These are phyloP conservation scores for Girardia tigrina DNA, from an alignment of 2,888 invertebrate species.

Conservation along the genomic window DNA sequence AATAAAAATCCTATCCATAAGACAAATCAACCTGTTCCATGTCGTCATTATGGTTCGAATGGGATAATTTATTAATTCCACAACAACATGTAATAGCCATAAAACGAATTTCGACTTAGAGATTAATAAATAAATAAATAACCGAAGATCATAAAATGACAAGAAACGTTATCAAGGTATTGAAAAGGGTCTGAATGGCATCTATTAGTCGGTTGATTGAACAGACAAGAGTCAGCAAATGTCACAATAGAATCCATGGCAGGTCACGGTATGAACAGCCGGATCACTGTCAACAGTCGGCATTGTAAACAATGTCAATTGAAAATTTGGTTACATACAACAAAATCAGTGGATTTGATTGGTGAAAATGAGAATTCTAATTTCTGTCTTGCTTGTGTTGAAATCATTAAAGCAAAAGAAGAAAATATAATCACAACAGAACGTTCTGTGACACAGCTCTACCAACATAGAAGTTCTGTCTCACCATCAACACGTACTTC, in stretches of 20 bases:
- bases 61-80: conserved; percentile 6
- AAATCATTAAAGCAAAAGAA: conserved; percentile 14
- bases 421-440: conserved; percentile 1
- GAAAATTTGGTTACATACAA: background rate
- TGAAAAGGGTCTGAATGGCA: background rate
- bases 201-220: conserved; percentile 6
- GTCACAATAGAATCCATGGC: background rate
- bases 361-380: background rate
- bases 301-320: conserved; percentile 5
- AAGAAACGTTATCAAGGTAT: background rate
- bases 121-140: background rate
- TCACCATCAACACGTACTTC: conserved; percentile 20
- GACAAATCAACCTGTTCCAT: background rate
- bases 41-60: conserved; percentile 14
- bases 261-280: background rate
- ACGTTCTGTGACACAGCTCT: background rate
- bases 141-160: background rate
- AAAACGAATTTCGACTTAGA: too few species aligned
- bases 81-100: conserved; percentile 13
- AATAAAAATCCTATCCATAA: too few species aligned
- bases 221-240: background rate
- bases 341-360: background rate
- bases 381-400: conserved; percentile 7
- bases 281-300: conserved; percentile 19
- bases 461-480: conserved; percentile 12